These are phyloP conservation scores for Cherax quadricarinatus DNA, from an alignment of 1,140 invertebrate species.

Conservation along the genomic window DNA sequence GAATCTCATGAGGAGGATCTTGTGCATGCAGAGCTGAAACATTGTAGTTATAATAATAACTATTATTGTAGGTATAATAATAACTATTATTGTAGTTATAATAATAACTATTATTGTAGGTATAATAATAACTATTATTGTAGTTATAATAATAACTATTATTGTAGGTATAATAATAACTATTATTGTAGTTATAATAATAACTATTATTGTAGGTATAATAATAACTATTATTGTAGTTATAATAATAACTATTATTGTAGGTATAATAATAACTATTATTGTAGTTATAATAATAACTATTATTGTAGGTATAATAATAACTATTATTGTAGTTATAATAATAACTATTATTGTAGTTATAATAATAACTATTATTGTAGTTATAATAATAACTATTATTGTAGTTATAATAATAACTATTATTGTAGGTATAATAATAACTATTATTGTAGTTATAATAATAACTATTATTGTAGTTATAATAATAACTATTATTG, in stretches of 20 bases:
- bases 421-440: no score
- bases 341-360: no score
- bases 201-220: not conserved
- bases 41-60: not conserved
- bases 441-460: not conserved
- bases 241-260: no score
- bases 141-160: not conserved
- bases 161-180: not conserved
- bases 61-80: not conserved
- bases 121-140: not conserved
- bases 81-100: not conserved
- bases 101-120: not conserved
- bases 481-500: not conserved
- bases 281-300: no score
- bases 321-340: no score
- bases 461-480: not conserved
- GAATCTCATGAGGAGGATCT: no score
- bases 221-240: not conserved
- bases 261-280: no score
- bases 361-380: no score
- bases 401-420: no score
- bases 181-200: not conserved
- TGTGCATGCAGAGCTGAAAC: not conserved
- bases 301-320: no score
- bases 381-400: no score